Evolutionary conservation across 2,797 vertebrate species (phyloP).

Genomic region (Pipistrellus nathusii): DNA sequence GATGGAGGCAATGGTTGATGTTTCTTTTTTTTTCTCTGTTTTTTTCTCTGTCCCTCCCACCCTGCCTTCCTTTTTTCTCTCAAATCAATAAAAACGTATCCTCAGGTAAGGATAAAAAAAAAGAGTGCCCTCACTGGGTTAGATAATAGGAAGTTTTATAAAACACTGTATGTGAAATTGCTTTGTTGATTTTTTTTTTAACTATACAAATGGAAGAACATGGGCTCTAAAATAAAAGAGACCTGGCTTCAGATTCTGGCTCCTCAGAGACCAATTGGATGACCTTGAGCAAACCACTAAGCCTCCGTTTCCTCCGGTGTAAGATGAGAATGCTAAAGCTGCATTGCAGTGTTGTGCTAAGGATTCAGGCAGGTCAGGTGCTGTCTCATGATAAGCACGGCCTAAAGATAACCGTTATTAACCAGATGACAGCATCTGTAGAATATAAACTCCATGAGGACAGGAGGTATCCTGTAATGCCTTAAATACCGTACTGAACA

Average conservation of each 20-base stretch:
- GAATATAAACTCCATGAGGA: neutral
- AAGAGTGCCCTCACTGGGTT: neutral
- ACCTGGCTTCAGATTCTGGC: neutral
- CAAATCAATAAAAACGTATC: neutral
- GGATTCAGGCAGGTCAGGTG: neutral
- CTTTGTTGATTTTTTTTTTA: neutral
- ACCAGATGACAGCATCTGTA: neutral
- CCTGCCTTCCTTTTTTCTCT: neutral
- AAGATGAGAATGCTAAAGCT: conserved; percentile 3
- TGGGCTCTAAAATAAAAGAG: neutral
- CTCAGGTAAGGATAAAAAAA: neutral
- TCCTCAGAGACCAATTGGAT: neutral
- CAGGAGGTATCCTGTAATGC: neutral
- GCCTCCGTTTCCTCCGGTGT: neutral
- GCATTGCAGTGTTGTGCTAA: neutral
- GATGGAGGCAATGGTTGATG: neutral
- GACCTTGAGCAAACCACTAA: neutral
- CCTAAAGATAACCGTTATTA: neutral
- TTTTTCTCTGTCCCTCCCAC: neutral
- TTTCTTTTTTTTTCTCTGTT: neutral
- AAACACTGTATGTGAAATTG: conserved; percentile 15
- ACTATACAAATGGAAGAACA: neutral
- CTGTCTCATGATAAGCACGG: neutral
- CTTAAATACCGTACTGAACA: neutral
- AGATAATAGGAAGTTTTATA: neutral